A percentile compares a stretch with the other conserved stretches of the same genome.
These are phyloP conservation scores for Myioborus miniatus DNA, from an alignment of 2,797 vertebrate genomes.

Conservation along the genomic window DNA sequence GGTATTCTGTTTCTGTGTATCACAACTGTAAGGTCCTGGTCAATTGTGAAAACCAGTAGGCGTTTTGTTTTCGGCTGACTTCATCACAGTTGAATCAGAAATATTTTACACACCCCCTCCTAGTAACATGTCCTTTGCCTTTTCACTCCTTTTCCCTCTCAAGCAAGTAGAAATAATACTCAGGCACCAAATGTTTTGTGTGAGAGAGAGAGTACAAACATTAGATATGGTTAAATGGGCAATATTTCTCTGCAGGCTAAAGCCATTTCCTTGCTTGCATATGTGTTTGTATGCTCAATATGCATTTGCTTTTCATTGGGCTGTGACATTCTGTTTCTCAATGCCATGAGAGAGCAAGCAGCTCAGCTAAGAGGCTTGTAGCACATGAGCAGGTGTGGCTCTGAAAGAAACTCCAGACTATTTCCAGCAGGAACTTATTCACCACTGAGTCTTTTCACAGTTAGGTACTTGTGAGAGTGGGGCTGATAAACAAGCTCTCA, in stretches of 20 bases:
- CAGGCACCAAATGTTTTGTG: not conserved
- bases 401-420: not conserved
- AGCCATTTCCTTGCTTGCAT: not conserved
- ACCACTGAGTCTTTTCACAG: not conserved
- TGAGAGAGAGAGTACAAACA: not conserved
- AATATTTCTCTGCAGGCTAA: not conserved
- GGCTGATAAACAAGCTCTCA: not conserved
- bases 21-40: not conserved
- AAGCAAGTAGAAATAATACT: not conserved
- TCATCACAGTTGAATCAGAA: not conserved
- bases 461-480: not conserved
- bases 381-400: not conserved
- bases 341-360: not conserved
- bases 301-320: not conserved
- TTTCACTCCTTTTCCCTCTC: not conserved
- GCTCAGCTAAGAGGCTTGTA: not conserved
- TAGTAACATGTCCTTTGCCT: not conserved
- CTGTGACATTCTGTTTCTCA: not conserved
- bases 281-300: not conserved
- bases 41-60: not conserved
- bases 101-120: not conserved
- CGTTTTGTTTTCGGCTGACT: not conserved
- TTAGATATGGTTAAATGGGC: not conserved
- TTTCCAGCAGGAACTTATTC: conserved; percentile 22
- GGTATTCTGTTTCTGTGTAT: not conserved